Percentiles rank a stretch among this genome's conserved stretches.
Evolutionary conservation across 2,888 invertebrate species (phyloP).

Genomic region (Aethes cnicana): DNA sequence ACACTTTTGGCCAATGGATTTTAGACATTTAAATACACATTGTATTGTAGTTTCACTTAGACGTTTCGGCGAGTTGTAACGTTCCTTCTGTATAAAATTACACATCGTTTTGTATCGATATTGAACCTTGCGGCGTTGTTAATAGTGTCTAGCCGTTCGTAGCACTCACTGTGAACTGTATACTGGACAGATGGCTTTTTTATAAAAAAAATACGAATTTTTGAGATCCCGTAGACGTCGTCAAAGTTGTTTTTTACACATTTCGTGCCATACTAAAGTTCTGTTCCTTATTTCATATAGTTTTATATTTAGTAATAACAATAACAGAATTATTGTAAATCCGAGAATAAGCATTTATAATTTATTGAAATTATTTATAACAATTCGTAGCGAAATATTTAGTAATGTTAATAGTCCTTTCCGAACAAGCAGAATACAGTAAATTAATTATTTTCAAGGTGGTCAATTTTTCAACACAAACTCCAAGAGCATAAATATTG

Average conservation of each 20-base stretch:
- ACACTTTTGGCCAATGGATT: conserved; percentile 32
- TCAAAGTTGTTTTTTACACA: conserved; percentile 32
- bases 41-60: conserved; percentile 27
- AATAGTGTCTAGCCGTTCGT: conserved; percentile 33
- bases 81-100: conserved; percentile 23
- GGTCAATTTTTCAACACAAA: too few relatives aligned
- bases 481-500: too few relatives aligned
- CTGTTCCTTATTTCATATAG: conserved; percentile 28
- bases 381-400: too few relatives aligned
- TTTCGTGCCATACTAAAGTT: conserved; percentile 39
- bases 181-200: conserved; percentile 18
- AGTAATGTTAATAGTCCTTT: too few relatives aligned
- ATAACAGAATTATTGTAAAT: too few relatives aligned
- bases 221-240: conserved; percentile 28
- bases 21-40: conserved; percentile 34
- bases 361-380: too few relatives aligned
- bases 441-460: too few relatives aligned
- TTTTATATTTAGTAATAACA: not conserved
- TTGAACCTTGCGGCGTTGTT: conserved; percentile 27
- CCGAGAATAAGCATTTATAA: too few relatives aligned
- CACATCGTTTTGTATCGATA: conserved; percentile 26
- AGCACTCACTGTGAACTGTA: conserved; percentile 17
- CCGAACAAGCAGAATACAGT: too few relatives aligned
- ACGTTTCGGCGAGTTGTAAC: conserved; percentile 14
- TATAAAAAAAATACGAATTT: conserved; percentile 14